Base-by-base conservation (phyloP, 2,797 vertebrate species). In the Xenopus petersii region DNA sequence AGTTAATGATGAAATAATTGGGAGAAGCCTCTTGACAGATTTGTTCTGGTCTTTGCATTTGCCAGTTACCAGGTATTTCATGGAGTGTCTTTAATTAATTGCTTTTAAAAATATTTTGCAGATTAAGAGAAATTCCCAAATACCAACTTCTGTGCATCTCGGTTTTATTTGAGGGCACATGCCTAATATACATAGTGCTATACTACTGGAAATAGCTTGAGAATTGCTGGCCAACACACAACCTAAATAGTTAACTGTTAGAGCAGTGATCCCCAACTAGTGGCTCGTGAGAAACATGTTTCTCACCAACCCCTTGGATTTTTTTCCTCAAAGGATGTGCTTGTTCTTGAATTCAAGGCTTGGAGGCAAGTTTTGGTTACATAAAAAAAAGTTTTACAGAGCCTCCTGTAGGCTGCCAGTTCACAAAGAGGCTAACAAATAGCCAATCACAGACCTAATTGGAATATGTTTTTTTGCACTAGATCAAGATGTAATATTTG, bases 1-100 rank as follows among this genome's bases (percentile, higher is more conserved):
- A 5, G 17, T 48, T 67, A 77, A 77, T 78, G 33, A 78, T 64
- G 8, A 63, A 67, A 68, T 77, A 77, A 77, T 72, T 77, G 64
- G 48, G 26, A 65, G 64, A 51, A 17, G 64, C 59, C 64, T 67
- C 70, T 67, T 77, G 75, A 73, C 64, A 77, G 55, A 72, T 55
- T 64, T 48, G 24, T 73, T 68, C 17, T 24, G 24, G 49, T 78
- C 21, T 67, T 69, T 77, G 70, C 51, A 56, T 48, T 56, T 60
- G 70, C 62, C n/a, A 66, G 62, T 63, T 68, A 77, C 51, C 49
- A 47, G 49, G 59, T 58, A 62, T 46, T 64, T 72, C 51, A 26
- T 7, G 70, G 60, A 70, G 68, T 71, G 62, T 33, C 30, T 36
- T 66, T 17, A 55, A 73, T 63, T 24, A 73, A 68, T 56, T 26